Base-by-base conservation (phyloP, 2,113 vertebrate genomes). In the Sylvietta virens region DNA sequence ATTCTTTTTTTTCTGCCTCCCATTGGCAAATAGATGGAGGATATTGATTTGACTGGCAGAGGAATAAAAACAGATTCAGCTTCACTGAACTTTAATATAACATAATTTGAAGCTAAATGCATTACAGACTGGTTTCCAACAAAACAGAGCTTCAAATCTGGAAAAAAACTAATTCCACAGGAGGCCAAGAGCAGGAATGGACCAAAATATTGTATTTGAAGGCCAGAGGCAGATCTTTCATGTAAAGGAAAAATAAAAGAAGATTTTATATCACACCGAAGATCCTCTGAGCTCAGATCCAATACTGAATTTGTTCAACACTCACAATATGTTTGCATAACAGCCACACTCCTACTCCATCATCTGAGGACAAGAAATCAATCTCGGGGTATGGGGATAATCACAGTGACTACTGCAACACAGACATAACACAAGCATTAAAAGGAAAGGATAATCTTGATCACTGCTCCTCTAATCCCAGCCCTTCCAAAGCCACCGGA, bases 41-140 rank as follows among this genome's bases (percentile, higher is more conserved):
- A 82, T 79, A 79, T 88, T 84, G 86, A 94, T 91, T 93, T 81
- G 73, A 87, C 39, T 74, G 76, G 66, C 82, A 92, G 35, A 91
- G 57, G 96, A 94, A 96, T 88, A 93, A 86, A 95, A 92, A 80
- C 67, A 93, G 86, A 95, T 88, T 79, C 76, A 82, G 60, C 77
- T 90, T 93, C 70, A 31, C 81, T 89, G 51, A 96, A 92, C 92
- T 96, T 96, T 93, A 88, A 95, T 96, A 88, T 62, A 92, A 81
- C 60, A 30, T 90, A 94, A 91, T 92, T 89, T 88, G 81, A 93
- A 94, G 53, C 86, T 95, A 96, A 94, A 88, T 0, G 3, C 31
- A 15, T 94, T 92, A 74, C 30, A 31, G 77, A 83, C n/a, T 62
- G 30, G 24, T 92, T 92, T 69, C 67, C 50, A 74, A 71, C 64